These are phyloP conservation scores for Hemichromis elongatus DNA, from an alignment of 2,113 vertebrate species.

Conservation along the genomic window DNA sequence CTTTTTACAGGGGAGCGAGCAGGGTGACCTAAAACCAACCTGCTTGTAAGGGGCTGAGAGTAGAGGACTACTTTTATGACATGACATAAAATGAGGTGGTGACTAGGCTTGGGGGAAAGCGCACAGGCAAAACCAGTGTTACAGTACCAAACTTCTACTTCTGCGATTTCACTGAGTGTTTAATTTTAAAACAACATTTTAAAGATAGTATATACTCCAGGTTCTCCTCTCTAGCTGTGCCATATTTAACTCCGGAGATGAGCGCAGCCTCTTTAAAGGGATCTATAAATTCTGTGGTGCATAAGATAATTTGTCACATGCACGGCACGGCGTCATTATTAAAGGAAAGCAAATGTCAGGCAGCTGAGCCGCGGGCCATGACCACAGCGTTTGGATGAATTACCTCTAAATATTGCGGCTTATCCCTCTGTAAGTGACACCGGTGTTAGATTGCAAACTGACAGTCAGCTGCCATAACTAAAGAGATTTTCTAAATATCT, in stretches of 20 bases:
- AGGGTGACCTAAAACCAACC: background rate
- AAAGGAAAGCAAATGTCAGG: conserved; percentile 9
- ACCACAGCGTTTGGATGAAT: conserved; percentile 33
- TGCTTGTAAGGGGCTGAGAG: background rate
- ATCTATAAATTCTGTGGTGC: background rate
- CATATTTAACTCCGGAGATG: background rate
- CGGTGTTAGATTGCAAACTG: conserved; percentile 38
- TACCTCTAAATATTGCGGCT: conserved; percentile 33
- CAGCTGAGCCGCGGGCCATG: background rate
- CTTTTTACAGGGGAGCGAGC: background rate
- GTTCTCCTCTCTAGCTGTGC: fast-evolving
- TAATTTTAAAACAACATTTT: background rate
- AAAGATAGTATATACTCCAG: background rate
- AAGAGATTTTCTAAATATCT: background rate
- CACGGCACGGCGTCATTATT: background rate
- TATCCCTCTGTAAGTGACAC: conserved; percentile 39
- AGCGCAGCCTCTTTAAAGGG: background rate
- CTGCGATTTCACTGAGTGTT: background rate
- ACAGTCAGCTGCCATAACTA: conserved; percentile 46
- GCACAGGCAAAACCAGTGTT: background rate
- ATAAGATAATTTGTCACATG: conserved; percentile 6
- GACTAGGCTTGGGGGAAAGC: background rate
- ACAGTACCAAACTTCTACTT: background rate
- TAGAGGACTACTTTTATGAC: background rate
- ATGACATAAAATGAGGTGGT: background rate